phyloP scores from a whole-genome alignment of 2,888 invertebrate species.

The Deilephila elpenor region DNA sequence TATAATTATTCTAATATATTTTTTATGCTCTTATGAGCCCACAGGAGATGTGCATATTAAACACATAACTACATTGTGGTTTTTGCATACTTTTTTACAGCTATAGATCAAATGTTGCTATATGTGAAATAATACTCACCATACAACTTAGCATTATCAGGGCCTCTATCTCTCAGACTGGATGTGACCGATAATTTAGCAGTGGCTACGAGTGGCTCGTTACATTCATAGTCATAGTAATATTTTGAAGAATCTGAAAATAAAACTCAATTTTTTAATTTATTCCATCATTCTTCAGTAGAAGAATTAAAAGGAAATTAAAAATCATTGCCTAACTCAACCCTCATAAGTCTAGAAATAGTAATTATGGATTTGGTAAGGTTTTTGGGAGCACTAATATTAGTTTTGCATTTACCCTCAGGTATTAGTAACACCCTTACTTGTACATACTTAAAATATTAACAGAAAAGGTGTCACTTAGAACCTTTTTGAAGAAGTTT shows the following conservation, averaged over 20 bases:
- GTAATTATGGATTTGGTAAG: too few relatives aligned
- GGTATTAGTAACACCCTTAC: too few relatives aligned
- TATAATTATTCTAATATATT: neutral
- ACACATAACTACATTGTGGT: neutral
- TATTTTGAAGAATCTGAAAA: slow-evolving; percentile 73
- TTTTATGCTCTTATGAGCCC: neutral
- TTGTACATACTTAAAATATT: too few relatives aligned
- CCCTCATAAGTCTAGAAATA: too few relatives aligned
- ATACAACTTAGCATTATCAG: slow-evolving; percentile 93
- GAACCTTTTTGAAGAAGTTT: too few relatives aligned
- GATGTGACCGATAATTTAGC: slow-evolving; percentile 92
- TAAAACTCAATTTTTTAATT: neutral
- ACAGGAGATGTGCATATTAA: neutral
- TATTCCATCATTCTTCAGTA: too few relatives aligned
- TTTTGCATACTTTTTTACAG: neutral
- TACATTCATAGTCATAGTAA: slow-evolving; percentile 88
- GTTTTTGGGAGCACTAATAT: too few relatives aligned
- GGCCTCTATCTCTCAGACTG: slow-evolving; percentile 91
- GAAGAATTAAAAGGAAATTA: too few relatives aligned
- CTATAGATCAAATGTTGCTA: neutral
- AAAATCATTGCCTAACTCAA: too few relatives aligned
- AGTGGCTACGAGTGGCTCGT: slow-evolving; percentile 89
- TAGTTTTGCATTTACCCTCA: too few relatives aligned
- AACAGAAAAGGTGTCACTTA: too few relatives aligned
- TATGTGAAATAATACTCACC: slow-evolving; percentile 84